Evolutionary conservation across 2,113 vertebrate species (phyloP), one percentile per base, ranked within the genome.

Genomic region (Austrofundulus limnaeus): DNA sequence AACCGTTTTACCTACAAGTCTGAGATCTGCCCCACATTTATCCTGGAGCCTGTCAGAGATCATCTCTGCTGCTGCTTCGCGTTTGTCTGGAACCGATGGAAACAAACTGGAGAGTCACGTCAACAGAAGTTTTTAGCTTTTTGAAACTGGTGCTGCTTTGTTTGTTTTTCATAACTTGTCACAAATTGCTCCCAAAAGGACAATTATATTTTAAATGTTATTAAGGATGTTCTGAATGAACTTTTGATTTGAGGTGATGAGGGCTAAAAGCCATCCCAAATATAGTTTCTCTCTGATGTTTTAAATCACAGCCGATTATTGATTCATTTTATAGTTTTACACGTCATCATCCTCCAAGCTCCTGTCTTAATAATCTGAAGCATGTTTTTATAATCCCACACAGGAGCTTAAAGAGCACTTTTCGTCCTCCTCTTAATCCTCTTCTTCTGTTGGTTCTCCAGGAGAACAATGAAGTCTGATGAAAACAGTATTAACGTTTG

Each of bases 351-450:
- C 31, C 28, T 53, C 19, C 34, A 25, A 8, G 31, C 12, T 47
- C 15, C 25, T 1, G 52, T 46, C 28, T 48, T 25, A 28, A 52
- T 8, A 19, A 45, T 46, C 54, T 60, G 1, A 48, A 55, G 37
- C 42, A 23, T 20, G 61, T 34, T 68, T 12, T 49, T 24, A 51
- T 59, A 28, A 47, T 72, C 49, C 20, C 54, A 59, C 28, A 60
- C 48, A 52, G 17, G 41, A 45, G 66, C 21, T 68, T 58, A 61
- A 72, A 65, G 5, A 58, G 15, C 25, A n/a, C 13, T 28, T 51
- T 17, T 4, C 42, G 41, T 28, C 24, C 1, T 34, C 9, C 21
- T 46, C 15, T 23, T 48, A 49, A 56, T 74, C 58, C 49, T 55
- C 12, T 60, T 43, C 50, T 53, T 72, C 24, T 28, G 41, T 15